Evolutionary conservation across 1,140 invertebrate species (phyloP).

Genomic region (Tetraneura akinire): DNA sequence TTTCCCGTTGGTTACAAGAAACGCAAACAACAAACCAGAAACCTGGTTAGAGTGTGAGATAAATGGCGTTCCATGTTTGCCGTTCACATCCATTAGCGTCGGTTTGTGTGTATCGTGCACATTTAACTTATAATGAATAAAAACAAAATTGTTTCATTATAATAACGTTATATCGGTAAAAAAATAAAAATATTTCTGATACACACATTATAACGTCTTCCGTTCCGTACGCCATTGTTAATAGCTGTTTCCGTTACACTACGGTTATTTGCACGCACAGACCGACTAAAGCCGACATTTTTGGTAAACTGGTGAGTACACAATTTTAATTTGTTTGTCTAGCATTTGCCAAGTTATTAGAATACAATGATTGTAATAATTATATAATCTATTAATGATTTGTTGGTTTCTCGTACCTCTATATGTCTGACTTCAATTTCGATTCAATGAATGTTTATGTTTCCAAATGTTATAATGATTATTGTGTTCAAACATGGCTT

Average conservation of each 20-base stretch:
- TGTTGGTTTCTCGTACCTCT: too few relatives aligned
- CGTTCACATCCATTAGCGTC: constrained; percentile 4
- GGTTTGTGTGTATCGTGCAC: neutral
- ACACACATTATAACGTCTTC: neutral
- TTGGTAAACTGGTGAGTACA: constrained; percentile 2
- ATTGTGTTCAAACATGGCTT: neutral
- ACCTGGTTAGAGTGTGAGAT: constrained; percentile 44
- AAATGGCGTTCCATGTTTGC: constrained; percentile 28
- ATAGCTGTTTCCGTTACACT: too few relatives aligned
- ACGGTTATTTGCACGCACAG: neutral
- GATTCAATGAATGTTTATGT: neutral
- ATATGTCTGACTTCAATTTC: neutral
- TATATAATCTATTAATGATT: too few relatives aligned
- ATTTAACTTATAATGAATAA: too few relatives aligned
- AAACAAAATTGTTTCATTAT: neutral
- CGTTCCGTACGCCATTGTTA: neutral
- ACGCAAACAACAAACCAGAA: constrained; percentile 35
- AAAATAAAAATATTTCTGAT: neutral
- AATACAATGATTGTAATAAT: neutral
- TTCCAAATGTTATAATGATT: neutral
- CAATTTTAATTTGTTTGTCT: neutral
- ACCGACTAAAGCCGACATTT: neutral
- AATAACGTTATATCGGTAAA: neutral
- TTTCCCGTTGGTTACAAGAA: constrained; percentile 18
- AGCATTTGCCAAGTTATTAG: too few relatives aligned